Base-by-base conservation (phyloP, 2,113 vertebrate species). In the Phasianus colchicus region DNA sequence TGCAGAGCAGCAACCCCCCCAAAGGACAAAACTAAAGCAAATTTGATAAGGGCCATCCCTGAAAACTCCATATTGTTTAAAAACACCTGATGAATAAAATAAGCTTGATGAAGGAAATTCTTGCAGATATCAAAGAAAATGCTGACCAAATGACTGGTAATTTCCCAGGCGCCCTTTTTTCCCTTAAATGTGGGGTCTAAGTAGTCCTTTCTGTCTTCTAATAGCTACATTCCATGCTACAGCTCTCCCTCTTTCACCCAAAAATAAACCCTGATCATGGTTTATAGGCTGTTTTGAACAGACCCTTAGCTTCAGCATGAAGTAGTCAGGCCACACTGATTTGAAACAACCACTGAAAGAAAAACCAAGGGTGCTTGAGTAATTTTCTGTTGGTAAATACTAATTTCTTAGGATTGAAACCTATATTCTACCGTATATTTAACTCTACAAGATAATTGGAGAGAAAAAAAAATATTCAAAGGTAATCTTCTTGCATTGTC, bases 51-150 rank as follows among this genome's bases (percentile, higher is more conserved):
- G 20, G n/a, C 66, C 27, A 45, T 81, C 74, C 65, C 61, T 78
- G 29, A 83, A 89, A 92, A 81, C n/a, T 61, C 77, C 55, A 10
- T n/a, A 48, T 22, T 81, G 76, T 54, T 54, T 29, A 54, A 54
- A 84, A 96, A 77, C 40, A 92, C 36, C 17, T 40, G 66, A 88
- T 54, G 36, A 82, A 84, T 63, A 74, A 82, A 52, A 80, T 55
- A 81, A 91, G 10, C 38, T 72, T 65, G 29, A 80, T 61, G 38
- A 83, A 74, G 66, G 15, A 81, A 66, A 13, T 63, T 91, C 21
- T 84, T 84, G 74, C 42, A 82, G 66, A 30, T 67, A 85, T 24
- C 42, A 67, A 85, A 78, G 29, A 75, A 80, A 91, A 29, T 16
- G 27, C 27, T 54, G 52, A 54, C 27, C 15, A 14, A 78, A 42